A percentile compares a stretch with the other conserved stretches of the same genome.
These are phyloP conservation scores for Desmophyllum pertusum DNA, from an alignment of 92 coral and sea anemone genomes.

Conservation along the genomic window DNA sequence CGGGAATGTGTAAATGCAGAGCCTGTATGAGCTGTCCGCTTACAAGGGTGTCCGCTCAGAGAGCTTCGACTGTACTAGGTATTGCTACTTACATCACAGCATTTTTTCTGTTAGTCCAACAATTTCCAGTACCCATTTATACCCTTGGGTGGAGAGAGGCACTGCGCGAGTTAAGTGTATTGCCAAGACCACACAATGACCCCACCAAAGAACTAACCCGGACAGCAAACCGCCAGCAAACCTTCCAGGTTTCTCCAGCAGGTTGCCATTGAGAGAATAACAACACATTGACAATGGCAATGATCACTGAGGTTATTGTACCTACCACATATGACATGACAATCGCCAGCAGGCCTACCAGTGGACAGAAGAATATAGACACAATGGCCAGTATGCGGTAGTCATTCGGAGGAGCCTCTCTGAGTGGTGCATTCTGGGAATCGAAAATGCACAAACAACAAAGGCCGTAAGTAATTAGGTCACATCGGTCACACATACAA, in stretches of 20 bases:
- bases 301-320: neutral
- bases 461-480: neutral
- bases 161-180: too few species aligned
- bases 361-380: constrained; percentile 40
- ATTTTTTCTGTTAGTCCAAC: too few species aligned
- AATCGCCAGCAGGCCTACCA: constrained; percentile 25
- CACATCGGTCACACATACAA: neutral
- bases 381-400: constrained; percentile 15
- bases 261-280: neutral
- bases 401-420: constrained; percentile 38
- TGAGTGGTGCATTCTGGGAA: constrained; percentile 22
- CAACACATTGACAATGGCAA: neutral
- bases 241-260: neutral
- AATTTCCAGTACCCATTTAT: too few species aligned
- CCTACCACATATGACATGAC: constrained; percentile 37
- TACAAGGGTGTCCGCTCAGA: too few species aligned
- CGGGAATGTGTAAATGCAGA: too few species aligned
- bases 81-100: too few species aligned
- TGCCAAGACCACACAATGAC: too few species aligned
- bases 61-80: too few species aligned
- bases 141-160: too few species aligned
- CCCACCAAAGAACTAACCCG: too few species aligned
- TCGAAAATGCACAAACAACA: neutral
- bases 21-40: too few species aligned
- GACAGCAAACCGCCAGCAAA: too few species aligned